A percentile compares a stretch with the other conserved stretches of the same genome.
Conservation (phyloP, 2,797 vertebrate genomes). For the Sparidentex hasta region DNA sequence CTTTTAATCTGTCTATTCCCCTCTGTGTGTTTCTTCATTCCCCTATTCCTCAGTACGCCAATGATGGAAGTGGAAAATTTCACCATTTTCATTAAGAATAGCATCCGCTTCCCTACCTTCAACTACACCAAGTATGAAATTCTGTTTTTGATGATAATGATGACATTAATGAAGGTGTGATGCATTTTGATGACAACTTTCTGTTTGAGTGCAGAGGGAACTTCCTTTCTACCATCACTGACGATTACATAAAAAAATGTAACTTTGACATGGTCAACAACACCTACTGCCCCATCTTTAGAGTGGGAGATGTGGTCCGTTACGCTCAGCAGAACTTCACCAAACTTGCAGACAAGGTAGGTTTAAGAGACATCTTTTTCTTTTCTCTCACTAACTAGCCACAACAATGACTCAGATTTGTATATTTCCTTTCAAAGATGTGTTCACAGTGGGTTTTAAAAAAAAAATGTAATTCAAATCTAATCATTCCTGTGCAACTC, state of each 20-base stretch:
- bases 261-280: slow-evolving; percentile 89
- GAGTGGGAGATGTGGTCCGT: slow-evolving; percentile 90
- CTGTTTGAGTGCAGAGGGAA: slow-evolving; percentile 87
- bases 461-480: no score
- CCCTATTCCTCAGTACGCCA: slow-evolving; percentile 67
- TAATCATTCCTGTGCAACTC: no score
- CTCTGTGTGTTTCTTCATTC: background rate
- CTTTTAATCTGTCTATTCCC: background rate
- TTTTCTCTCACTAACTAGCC: no score
- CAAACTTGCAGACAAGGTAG: slow-evolving; percentile 88
- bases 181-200: background rate
- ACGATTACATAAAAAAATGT: slow-evolving; percentile 84
- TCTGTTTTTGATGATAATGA: background rate
- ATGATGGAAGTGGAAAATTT: slow-evolving; percentile 96
- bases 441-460: no score
- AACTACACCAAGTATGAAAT: slow-evolving; percentile 91
- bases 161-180: background rate
- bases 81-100: slow-evolving; percentile 97
- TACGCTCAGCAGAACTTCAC: slow-evolving; percentile 91
- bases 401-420: no score
- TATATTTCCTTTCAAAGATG: no score
- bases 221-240: slow-evolving; percentile 88
- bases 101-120: slow-evolving; percentile 94
- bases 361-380: background rate
- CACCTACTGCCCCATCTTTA: slow-evolving; percentile 94